These are phyloP conservation scores for Haliclystus octoradiatus DNA, from an alignment of 30 jellyfish, hydroid and myxozoan species.

Conservation along the genomic window DNA sequence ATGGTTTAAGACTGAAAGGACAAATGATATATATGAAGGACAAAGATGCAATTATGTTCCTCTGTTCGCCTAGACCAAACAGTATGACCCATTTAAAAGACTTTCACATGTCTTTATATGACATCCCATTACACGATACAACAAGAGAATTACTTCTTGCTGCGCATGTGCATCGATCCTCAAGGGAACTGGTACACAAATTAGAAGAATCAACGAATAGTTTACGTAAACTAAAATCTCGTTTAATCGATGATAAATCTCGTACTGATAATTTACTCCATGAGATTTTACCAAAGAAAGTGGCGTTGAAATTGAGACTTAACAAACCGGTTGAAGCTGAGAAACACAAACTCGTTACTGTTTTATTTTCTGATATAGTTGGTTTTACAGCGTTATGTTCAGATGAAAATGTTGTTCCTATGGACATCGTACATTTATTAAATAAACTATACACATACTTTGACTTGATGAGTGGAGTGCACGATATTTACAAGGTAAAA, in stretches of 20 bases:
- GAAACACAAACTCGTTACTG: conserved; percentile 45
- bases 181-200: conserved; percentile 56
- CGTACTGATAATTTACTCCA: conserved; percentile 60
- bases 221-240: conserved; percentile 39
- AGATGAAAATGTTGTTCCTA: conserved; percentile 66
- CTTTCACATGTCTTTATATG: conserved; percentile 44
- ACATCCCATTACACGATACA: conserved; percentile 70
- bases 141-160: conserved; percentile 63
- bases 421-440: conserved; percentile 67
- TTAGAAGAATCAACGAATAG: conserved; percentile 55
- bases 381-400: conserved; percentile 84
- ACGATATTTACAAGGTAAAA: conserved; percentile 68
- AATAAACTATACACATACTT: conserved; percentile 64
- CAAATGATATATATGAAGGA: conserved; percentile 58
- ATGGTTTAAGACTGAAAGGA: conserved; percentile 65
- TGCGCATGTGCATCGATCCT: conserved; percentile 57
- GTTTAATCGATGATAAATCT: conserved; percentile 53
- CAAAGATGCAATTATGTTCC: conserved; percentile 40
- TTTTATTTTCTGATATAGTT: conserved; percentile 66
- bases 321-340: conserved; percentile 81
- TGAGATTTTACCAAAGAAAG: conserved; percentile 56
- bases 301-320: conserved; percentile 55
- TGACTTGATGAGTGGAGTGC: conserved; percentile 56
- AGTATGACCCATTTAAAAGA: conserved; percentile 34
- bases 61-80: conserved; percentile 75